These are phyloP conservation scores for Sebastes goodei DNA, from an alignment of 2,797 vertebrate genomes.

Conservation along the genomic window DNA sequence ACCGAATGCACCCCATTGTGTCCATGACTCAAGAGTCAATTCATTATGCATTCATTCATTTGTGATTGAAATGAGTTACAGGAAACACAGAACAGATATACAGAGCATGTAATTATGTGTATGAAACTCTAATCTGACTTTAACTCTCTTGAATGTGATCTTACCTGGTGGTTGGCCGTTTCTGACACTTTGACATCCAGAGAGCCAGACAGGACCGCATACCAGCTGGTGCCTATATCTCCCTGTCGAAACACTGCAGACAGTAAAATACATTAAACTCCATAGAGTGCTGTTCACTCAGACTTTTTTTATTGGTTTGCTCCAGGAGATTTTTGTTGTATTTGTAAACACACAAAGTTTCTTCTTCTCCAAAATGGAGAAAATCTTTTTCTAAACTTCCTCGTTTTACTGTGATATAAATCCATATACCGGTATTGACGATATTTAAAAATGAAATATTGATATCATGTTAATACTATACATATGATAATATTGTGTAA, in stretches of 20 bases:
- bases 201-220: slow-evolving; percentile 95
- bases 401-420: no score
- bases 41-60: slow-evolving; percentile 8
- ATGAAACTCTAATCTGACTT: not conserved
- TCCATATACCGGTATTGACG: no score
- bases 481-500: no score
- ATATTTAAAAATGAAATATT: no score
- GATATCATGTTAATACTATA: no score
- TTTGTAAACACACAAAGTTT: not conserved
- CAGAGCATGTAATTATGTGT: not conserved
- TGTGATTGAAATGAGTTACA: not conserved
- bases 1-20: not conserved
- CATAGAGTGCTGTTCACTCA: not conserved
- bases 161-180: slow-evolving; percentile 98
- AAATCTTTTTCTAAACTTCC: no score
- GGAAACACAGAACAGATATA: not conserved
- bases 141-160: not conserved
- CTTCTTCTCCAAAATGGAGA: not conserved
- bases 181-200: slow-evolving; percentile 99
- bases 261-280: slow-evolving; percentile 3
- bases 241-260: slow-evolving; percentile 94
- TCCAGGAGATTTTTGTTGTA: not conserved
- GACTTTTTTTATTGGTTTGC: not conserved
- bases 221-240: slow-evolving; percentile 98
- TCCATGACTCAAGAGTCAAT: not conserved